Conservation (phyloP, 2,888 invertebrate genomes). For the Acronicta aceris region DNA sequence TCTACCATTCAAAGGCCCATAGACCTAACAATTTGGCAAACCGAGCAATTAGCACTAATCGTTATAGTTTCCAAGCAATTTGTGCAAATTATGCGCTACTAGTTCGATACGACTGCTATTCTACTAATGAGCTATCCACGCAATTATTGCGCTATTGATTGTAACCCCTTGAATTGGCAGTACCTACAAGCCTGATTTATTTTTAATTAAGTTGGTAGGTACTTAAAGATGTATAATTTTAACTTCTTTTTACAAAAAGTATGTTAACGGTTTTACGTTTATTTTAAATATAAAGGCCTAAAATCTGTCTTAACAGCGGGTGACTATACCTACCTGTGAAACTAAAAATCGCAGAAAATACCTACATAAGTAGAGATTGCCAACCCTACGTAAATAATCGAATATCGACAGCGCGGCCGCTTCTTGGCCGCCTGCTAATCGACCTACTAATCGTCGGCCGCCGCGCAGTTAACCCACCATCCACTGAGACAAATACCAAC, state of each 20-base stretch:
- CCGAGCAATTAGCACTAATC: conserved; percentile 82
- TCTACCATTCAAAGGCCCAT: conserved; percentile 51
- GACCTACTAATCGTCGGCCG: conserved; percentile 77
- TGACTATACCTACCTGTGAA: neutral
- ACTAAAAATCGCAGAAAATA: neutral
- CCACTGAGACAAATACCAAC: conserved; percentile 58
- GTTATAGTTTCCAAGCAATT: conserved; percentile 80
- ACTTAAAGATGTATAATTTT: neutral
- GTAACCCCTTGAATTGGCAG: conserved; percentile 50
- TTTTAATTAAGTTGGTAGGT: conserved; percentile 8
- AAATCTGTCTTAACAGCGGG: too few species aligned
- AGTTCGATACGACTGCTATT: conserved; percentile 68
- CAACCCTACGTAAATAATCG: conserved; percentile 73
- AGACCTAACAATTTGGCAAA: conserved; percentile 75
- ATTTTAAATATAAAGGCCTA: too few species aligned
- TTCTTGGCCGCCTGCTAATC: conserved; percentile 81
- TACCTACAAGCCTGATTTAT: conserved; percentile 35
- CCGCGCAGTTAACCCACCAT: conserved; percentile 58
- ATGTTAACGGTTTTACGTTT: too few species aligned
- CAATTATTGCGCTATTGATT: conserved; percentile 70
- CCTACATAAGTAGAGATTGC: conserved; percentile 13
- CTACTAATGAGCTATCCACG: conserved; percentile 77
- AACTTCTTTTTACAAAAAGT: too few species aligned
- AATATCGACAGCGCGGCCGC: conserved; percentile 73
- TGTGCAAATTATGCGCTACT: conserved; percentile 76